Evolutionary conservation across 1,140 invertebrate genomes (phyloP), one percentile per base, ranked within the genome.

Genomic region (Nebria ingens): DNA sequence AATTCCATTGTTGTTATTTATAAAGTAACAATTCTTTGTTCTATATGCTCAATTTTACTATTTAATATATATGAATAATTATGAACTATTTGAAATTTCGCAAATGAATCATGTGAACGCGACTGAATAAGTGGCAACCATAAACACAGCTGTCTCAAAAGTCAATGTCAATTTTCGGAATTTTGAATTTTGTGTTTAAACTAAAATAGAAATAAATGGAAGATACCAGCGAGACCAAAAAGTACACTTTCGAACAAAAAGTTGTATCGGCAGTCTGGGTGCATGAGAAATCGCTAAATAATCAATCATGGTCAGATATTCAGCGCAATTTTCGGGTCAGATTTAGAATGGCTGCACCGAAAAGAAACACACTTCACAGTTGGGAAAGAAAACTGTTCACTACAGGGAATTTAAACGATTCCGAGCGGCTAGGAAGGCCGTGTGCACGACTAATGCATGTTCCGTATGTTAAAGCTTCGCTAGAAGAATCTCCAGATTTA

Each of bases 221-320:
- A 17, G 51, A 19, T 54, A 45, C 53, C 23, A 22, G 3, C 15
- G 50, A 51, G 21, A 40, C 22, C 21, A 45, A 52, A 34, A 55
- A 53, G 42, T 64, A 64, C 50, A 61, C 61, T 2, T 56, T 59
- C 11, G 63, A 64, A 49, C 59, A 63, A 49, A 64, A 61, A 55
- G 59, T 64, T 20, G 61, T 64, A 20, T 55, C 63, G 1, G 63
- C 63, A 1, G 61, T 62, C 3, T 64, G 63, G 63, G 61, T 64
- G 2, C 63, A 64, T 21, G 63, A 64, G 56, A 61, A 56, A 21
- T 57, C 55, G n/a, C 56, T 57, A 34, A 64, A 63, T 56, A 60
- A 64, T 49, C 61, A 62, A 54, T 59, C 63, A 15, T 60, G 61
- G 59, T 58, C 59, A 53, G 60, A 63, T 53, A 64, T 64, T 19